These are phyloP conservation scores for Chaetodon auriga DNA, from an alignment of 2,113 vertebrate species.

Conservation along the genomic window DNA sequence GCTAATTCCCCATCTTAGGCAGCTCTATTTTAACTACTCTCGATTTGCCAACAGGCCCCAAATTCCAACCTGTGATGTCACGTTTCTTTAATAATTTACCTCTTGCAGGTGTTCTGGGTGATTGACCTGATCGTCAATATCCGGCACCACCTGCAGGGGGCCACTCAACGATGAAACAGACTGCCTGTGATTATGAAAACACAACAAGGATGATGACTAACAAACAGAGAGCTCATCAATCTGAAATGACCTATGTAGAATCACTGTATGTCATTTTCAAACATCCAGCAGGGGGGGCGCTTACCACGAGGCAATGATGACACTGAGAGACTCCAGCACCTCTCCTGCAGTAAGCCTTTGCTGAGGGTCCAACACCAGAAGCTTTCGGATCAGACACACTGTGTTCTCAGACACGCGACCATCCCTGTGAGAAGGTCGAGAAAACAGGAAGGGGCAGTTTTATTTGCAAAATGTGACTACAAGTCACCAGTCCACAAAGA, in stretches of 20 bases:
- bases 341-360: constrained; percentile 94
- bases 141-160: constrained; percentile 97
- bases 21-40: background rate
- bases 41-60: background rate
- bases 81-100: constrained; percentile 77
- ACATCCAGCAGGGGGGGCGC: constrained; percentile 69
- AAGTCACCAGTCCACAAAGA: background rate
- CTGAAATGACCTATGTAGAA: background rate
- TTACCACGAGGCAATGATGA: constrained; percentile 96
- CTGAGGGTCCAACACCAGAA: constrained; percentile 97
- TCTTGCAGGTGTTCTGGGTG: constrained; percentile 92
- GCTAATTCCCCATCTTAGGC: background rate
- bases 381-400: constrained; percentile 96
- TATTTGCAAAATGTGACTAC: background rate
- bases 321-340: constrained; percentile 95
- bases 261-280: background rate
- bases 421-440: constrained; percentile 83
- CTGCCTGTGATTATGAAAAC: constrained; percentile 87
- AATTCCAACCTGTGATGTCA: background rate
- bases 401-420: constrained; percentile 98
- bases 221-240: background rate
- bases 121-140: constrained; percentile 97
- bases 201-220: constrained; percentile 1
- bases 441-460: background rate
- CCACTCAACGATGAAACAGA: constrained; percentile 95